Evolutionary conservation across 2,113 vertebrate species (phyloP), one percentile per base, ranked within the genome.

Genomic region (Mustela nigripes): DNA sequence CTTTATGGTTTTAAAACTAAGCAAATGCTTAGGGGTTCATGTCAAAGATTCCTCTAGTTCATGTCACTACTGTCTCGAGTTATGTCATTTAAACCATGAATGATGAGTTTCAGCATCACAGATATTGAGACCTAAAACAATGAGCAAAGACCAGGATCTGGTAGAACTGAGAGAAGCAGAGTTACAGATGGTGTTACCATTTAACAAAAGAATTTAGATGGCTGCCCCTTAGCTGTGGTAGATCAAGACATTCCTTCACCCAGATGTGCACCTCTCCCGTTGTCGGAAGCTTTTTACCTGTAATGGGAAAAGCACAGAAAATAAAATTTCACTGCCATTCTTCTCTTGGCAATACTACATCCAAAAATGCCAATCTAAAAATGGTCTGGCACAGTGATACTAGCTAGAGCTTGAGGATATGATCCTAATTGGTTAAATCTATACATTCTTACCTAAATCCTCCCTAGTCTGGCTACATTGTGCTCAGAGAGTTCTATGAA

Each of bases 231-330:
- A 99, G 98, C 74, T 98, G 84, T 56, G 99, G 99, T 48, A 99
- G 99, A 96, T 99, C 98, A 90, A 98, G 99, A 98, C 99, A 99
- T 93, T 99, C 99, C 96, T 99, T 99, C 95, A 99, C 99, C 99
- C 99, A 99, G 97, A 99, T 99, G 82, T 99, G 99, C 24, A 99
- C 98, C 97, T 99, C 99, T 78, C 99, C 99, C 45, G 99, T 99
- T 93, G 97, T 97, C 0, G 98, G 58, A 8, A 93, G 96, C 69
- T 99, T 99, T 97, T 99, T 99, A 95, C 99, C 99, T 99, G 28
- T 79, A 94, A 94, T 14, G 80, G 45, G 97, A 91, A 86, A 85
- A 93, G 14, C 26, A 84, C 24, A 92, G 24, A 74, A 78, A 87
- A 50, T 50, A 48, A 78, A 86, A 14, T 16, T 45, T 83, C 50